A percentile compares a stretch with the other conserved stretches of the same genome.
phyloP scores from a whole-genome alignment of 2,113 vertebrate genomes.

The Gulo gulo region DNA sequence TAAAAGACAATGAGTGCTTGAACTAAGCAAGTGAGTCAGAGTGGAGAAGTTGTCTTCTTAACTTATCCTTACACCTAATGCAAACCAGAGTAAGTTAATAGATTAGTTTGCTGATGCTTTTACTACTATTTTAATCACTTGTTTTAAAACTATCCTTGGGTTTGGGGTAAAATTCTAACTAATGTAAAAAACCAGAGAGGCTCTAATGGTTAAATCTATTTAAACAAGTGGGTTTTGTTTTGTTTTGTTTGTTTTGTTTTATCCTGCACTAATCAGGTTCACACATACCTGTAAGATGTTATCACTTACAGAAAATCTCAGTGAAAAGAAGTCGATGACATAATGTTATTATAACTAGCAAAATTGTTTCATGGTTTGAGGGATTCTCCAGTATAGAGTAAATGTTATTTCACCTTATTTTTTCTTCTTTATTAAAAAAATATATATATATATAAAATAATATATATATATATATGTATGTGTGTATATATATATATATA shows the following conservation, averaged over 20 bases:
- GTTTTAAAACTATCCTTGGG: neutral
- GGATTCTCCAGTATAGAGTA: neutral
- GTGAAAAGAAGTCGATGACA: neutral
- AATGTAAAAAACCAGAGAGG: neutral
- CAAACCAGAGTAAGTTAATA: neutral
- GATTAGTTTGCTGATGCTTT: neutral
- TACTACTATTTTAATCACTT: neutral
- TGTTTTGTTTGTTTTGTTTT: no score
- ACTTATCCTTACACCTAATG: neutral
- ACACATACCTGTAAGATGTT: neutral
- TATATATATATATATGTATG: neutral
- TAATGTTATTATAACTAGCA: neutral
- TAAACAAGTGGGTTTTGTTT: neutral
- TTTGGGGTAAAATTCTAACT: neutral
- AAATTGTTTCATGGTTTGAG: neutral
- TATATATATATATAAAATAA: no score
- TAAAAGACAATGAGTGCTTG: neutral
- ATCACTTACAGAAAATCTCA: neutral
- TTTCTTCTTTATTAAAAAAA: neutral
- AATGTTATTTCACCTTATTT: neutral
- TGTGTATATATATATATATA: no score
- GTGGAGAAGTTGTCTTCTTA: neutral
- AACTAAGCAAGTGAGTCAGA: neutral
- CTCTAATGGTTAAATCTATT: neutral
- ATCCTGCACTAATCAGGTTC: neutral